phyloP scores from a whole-genome alignment of 2,797 vertebrate species.

The Gadopsis bispinosus region DNA sequence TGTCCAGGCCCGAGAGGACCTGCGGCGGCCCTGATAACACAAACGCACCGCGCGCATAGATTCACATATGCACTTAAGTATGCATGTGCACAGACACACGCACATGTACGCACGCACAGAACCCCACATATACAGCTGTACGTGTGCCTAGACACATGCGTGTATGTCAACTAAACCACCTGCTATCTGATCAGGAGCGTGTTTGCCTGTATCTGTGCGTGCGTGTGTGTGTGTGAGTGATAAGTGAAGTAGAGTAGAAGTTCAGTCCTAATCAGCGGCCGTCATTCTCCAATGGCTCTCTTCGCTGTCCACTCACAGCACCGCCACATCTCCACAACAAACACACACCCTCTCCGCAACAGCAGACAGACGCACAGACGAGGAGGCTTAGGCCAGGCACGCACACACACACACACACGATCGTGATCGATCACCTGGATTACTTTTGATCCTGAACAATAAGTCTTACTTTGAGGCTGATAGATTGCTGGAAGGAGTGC shows the following conservation, averaged over 20 bases:
- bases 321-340: conserved; percentile 73
- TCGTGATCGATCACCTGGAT: too few species aligned
- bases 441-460: too few species aligned
- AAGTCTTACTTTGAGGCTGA: too few species aligned
- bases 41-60: conserved; percentile 38
- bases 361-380: conserved; percentile 27
- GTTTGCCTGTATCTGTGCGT: conserved; percentile 30
- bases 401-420: conserved; percentile 5
- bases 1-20: conserved; percentile 46
- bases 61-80: conserved; percentile 28
- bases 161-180: conserved; percentile 19
- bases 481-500: too few species aligned
- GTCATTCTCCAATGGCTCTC: conserved; percentile 58
- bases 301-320: conserved; percentile 56
- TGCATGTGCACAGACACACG: not conserved
- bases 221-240: conserved; percentile 35
- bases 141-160: not conserved
- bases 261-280: conserved; percentile 65
- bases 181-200: conserved; percentile 44
- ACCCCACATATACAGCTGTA: not conserved
- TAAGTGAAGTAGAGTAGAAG: conserved; percentile 70
- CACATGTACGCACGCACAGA: not conserved
- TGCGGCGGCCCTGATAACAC: conserved; percentile 58
- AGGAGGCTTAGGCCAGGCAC: not conserved
- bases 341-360: conserved; percentile 39